These are phyloP conservation scores for Mus spretus DNA, from an alignment of 2,797 vertebrate genomes.

Conservation along the genomic window DNA sequence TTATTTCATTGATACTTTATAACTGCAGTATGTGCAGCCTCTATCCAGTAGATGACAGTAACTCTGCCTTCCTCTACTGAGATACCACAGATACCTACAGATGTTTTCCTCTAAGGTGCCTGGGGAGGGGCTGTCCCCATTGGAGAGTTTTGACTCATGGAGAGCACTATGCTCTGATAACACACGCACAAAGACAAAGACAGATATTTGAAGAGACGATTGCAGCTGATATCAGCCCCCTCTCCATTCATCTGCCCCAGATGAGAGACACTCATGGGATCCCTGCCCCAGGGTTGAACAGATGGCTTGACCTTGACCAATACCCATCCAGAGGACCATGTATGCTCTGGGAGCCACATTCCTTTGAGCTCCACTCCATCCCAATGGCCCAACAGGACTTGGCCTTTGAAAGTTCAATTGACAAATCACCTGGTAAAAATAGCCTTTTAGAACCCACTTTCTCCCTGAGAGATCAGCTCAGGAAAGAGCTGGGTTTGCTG, in stretches of 20 bases:
- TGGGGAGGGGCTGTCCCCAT: accelerated
- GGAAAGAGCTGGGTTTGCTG: neutral
- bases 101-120: neutral
- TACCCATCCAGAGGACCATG: neutral
- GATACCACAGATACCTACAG: neutral
- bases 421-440: constrained; percentile 58
- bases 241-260: neutral
- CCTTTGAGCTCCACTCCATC: neutral
- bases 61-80: neutral
- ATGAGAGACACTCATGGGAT: neutral
- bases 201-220: neutral
- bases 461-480: neutral
- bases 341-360: neutral
- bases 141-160: neutral
- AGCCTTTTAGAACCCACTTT: constrained; percentile 34
- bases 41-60: neutral
- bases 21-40: neutral
- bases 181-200: neutral
- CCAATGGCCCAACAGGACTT: neutral
- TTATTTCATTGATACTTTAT: neutral
- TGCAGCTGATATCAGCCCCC: neutral
- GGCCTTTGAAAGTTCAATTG: constrained; percentile 61
- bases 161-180: neutral
- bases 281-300: neutral
- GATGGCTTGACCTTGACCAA: neutral